phyloP scores from a whole-genome alignment of 2,113 vertebrate genomes.

The Capreolus pygargus region DNA sequence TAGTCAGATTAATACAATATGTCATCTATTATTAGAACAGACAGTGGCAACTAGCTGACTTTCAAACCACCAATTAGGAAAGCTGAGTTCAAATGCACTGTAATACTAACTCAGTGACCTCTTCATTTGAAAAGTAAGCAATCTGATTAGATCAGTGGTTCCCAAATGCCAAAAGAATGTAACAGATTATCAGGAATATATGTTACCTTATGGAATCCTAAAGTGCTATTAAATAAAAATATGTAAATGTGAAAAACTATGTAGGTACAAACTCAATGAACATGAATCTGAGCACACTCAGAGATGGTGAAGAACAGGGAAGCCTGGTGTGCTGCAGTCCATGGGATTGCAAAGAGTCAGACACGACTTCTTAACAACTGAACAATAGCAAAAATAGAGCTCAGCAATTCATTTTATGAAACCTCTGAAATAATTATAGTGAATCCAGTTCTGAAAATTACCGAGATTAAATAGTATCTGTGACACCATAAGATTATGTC shows the following conservation, averaged over 20 bases:
- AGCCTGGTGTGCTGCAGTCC: background rate
- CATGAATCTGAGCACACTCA: background rate
- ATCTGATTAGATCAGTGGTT: background rate
- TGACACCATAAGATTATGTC: background rate
- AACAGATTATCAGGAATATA: background rate
- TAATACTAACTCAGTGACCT: background rate
- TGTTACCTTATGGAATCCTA: background rate
- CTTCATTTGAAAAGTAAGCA: background rate
- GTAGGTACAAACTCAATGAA: background rate
- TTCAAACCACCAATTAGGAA: background rate
- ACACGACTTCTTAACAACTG: background rate
- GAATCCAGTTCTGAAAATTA: background rate
- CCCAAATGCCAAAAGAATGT: background rate
- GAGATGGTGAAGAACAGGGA: background rate
- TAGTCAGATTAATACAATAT: slow-evolving; percentile 22
- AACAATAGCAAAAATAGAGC: background rate
- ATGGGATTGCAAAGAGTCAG: background rate
- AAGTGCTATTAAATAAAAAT: background rate
- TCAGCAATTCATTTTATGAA: background rate
- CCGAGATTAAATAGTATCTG: background rate
- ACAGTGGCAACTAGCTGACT: background rate
- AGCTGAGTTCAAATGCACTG: background rate
- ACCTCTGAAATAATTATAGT: background rate
- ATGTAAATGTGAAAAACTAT: background rate
- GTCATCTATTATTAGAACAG: background rate